phyloP scores from a whole-genome alignment of 1,140 invertebrate species.

The Theocolax elegans region DNA sequence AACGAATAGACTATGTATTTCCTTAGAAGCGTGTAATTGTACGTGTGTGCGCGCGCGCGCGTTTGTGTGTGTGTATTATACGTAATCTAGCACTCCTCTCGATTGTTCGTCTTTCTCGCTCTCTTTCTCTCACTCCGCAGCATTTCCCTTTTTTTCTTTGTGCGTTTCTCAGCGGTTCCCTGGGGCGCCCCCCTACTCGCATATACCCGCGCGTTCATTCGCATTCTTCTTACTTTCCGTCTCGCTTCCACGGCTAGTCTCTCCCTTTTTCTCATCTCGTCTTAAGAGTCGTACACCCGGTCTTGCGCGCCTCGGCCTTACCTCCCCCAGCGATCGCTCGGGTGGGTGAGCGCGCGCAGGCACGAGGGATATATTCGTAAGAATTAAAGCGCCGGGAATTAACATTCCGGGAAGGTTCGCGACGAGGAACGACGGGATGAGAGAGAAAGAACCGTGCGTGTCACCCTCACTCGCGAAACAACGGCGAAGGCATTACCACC shows the following conservation, averaged over 20 bases:
- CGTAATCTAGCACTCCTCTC: no score
- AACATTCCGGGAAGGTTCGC: conserved; percentile 61
- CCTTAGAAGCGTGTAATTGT: no score
- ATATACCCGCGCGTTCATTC: conserved; percentile 14
- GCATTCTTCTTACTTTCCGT: conserved; percentile 40
- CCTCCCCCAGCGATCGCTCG: conserved; percentile 29
- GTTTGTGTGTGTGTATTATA: no score
- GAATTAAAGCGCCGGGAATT: conserved; percentile 68
- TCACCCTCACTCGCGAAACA: conserved; percentile 63
- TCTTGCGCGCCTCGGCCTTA: conserved; percentile 30
- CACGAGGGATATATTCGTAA: conserved; percentile 67
- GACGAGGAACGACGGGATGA: conserved; percentile 39
- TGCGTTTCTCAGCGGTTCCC: not conserved
- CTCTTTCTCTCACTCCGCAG: not conserved
- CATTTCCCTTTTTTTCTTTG: not conserved
- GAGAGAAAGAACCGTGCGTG: conserved; percentile 52
- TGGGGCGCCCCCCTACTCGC: conserved; percentile 12
- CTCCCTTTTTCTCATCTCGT: conserved; percentile 33
- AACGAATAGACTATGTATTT: no score
- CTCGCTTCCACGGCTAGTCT: not conserved
- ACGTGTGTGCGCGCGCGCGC: no score
- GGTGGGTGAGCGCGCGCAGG: conserved; percentile 38
- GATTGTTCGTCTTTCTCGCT: conserved; percentile 31
- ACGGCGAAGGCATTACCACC: conserved; percentile 60
- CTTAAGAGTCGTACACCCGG: conserved; percentile 31